Base-by-base conservation (phyloP, 2,888 invertebrate genomes). In the Plagodis dolabraria region DNA sequence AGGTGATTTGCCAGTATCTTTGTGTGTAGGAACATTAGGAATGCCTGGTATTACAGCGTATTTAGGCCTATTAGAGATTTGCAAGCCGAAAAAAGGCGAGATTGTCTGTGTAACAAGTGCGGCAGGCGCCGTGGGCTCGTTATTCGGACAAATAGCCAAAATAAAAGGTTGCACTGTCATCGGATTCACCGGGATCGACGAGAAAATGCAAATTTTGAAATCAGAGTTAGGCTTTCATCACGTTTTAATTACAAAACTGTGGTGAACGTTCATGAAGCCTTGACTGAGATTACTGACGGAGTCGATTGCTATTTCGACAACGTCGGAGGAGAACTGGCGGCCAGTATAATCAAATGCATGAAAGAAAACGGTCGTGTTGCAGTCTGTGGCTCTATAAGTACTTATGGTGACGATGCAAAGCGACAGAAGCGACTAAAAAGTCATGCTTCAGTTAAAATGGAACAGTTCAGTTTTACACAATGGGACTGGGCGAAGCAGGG, bases 291-390 rank as follows among this genome's bases (percentile, higher is more conserved):
- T 5, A 94, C 95, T 0, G 80, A 94, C 7, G 95, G 95, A 4
- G 83, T 96, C 0, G 95, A 96, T 74, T 94, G 95, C 68, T 96
- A 94, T 74, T 96, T 96, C 75, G 96, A 96, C 74, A 96, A 95
- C 22, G 96, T 95, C 12, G 95, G 95, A 0, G 95, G 95, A 5
- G 90, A 92, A n/a, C 85, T 95, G 40, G 92, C 94, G 6, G 82
- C 83, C 22, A 81, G 72, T 0, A 92, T 95, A 10, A 79, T 95
- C 53, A 80, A 85, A 45, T 93, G 93, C 63, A 95, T 95, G 95
- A 94, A 93, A 40, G 58, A 64, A 6, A 85, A 82, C 62, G 95
- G 95, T 0, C 86, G 95, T 33, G 86, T 95, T 33, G 88, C 95
- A 0, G 87, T 94, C 0, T 95, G 95, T 75, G 95, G 95, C 5